Conservation (phyloP, 2,888 invertebrate genomes). For the Drosophila imparisetae region DNA sequence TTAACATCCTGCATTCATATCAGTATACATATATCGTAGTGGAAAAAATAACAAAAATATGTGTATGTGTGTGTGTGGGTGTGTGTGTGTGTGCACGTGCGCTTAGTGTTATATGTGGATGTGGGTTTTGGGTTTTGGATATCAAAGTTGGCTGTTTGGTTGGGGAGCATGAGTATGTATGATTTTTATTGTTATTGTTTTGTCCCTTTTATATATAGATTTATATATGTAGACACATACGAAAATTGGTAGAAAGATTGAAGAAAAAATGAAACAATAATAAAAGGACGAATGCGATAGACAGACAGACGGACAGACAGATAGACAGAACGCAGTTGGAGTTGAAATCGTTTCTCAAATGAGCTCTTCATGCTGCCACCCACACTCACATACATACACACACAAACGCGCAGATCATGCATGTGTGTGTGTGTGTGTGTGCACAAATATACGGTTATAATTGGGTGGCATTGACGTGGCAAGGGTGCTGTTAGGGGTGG, state of each 20-base stretch:
- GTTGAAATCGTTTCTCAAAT: conserved; percentile 60
- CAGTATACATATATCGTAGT: conserved; percentile 28
- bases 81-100: conserved; percentile 39
- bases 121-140: conserved; percentile 14
- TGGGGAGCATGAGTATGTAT: conserved; percentile 63
- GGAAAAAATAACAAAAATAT: conserved; percentile 9
- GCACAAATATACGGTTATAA: conserved; percentile 66
- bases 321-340: conserved; percentile 16
- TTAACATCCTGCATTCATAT: conserved; percentile 56
- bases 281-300: conserved; percentile 45
- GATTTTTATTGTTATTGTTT: conserved; percentile 83
- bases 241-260: conserved; percentile 52
- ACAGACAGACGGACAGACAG: conserved; percentile 20
- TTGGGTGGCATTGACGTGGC: conserved; percentile 70
- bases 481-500: conserved; percentile 67
- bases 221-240: conserved; percentile 33
- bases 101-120: conserved; percentile 22
- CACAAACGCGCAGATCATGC: conserved; percentile 7
- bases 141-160: conserved; percentile 27
- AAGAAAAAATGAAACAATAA: conserved; percentile 76
- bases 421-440: conserved; percentile 10
- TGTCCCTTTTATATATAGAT: conserved; percentile 72
- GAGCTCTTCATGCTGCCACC: conserved; percentile 36
- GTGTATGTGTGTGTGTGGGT: conserved; percentile 1
- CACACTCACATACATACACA: not conserved